phyloP scores from a whole-genome alignment of 2,797 vertebrate genomes.

The Pangasius djambal region DNA sequence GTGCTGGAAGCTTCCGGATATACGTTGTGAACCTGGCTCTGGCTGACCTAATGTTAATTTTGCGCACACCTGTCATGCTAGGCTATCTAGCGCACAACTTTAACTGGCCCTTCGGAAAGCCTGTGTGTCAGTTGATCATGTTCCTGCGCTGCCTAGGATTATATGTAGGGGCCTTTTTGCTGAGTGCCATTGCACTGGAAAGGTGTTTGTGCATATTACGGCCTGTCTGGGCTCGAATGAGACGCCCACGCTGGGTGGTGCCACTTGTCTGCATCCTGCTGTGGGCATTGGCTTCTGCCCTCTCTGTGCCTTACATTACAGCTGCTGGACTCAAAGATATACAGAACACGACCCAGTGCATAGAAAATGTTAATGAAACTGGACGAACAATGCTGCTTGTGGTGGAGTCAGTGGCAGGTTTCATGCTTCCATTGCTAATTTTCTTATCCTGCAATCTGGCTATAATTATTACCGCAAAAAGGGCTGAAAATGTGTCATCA shows the following conservation, averaged over 20 bases:
- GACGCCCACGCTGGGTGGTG: conserved; percentile 75
- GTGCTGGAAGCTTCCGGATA: conserved; percentile 75
- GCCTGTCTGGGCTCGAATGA: conserved; percentile 76
- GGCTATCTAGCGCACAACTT: conserved; percentile 65
- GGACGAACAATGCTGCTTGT: conserved; percentile 62
- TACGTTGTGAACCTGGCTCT: conserved; percentile 80
- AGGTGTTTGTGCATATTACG: conserved; percentile 77
- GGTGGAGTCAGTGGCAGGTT: conserved; percentile 72
- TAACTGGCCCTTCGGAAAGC: conserved; percentile 71
- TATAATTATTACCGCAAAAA: conserved; percentile 65
- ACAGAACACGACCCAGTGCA: conserved; percentile 22
- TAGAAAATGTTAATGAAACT: conserved; percentile 41
- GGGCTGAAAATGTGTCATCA: conserved; percentile 46
- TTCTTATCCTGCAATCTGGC: conserved; percentile 78
- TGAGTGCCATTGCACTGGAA: conserved; percentile 78
- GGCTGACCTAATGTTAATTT: conserved; percentile 75
- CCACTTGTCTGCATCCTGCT: conserved; percentile 69
- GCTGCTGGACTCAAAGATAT: not conserved
- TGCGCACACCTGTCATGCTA: conserved; percentile 74
- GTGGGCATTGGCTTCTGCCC: conserved; percentile 68
- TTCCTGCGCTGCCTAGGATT: conserved; percentile 76
- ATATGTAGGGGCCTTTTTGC: conserved; percentile 75
- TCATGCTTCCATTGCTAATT: conserved; percentile 74
- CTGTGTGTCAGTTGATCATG: conserved; percentile 67
- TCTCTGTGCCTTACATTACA: conserved; percentile 72